These are phyloP conservation scores for Scaptodrosophila lebanonensis DNA, from an alignment of 1,140 invertebrate species.

Conservation along the genomic window DNA sequence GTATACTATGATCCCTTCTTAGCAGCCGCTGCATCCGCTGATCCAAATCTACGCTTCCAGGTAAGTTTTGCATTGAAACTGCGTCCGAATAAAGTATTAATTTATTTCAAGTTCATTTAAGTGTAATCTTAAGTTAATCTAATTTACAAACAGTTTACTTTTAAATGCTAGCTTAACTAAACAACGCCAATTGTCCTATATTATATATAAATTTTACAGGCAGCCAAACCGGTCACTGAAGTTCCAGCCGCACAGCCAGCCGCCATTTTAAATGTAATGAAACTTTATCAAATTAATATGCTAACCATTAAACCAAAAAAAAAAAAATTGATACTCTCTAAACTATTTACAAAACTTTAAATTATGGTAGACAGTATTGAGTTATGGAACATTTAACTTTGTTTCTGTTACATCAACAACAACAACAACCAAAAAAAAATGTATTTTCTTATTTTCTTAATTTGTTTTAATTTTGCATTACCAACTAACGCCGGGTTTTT, in stretches of 20 bases:
- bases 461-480: constrained; percentile 36
- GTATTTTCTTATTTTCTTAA: constrained; percentile 26
- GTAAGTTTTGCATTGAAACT: constrained; percentile 38
- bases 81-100: background rate
- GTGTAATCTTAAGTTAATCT: constrained; percentile 32
- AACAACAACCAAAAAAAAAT: no score
- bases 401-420: constrained; percentile 33
- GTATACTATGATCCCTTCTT: constrained; percentile 97
- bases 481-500: constrained; percentile 14
- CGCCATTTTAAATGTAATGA: constrained; percentile 77
- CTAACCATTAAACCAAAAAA: constrained; percentile 41
- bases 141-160: constrained; percentile 10
- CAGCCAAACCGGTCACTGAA: constrained; percentile 82
- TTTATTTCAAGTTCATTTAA: constrained; percentile 10
- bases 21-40: constrained; percentile 86
- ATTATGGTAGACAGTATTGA: constrained; percentile 55
- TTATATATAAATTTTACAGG: constrained; percentile 80
- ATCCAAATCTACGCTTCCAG: constrained; percentile 94
- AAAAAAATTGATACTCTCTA: constrained; percentile 32
- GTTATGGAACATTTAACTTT: constrained; percentile 58
- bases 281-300: constrained; percentile 64
- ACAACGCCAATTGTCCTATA: constrained; percentile 35
- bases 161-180: constrained; percentile 20
- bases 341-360: constrained; percentile 31
- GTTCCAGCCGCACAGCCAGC: constrained; percentile 79